phyloP scores from a whole-genome alignment of 2,113 vertebrate genomes.

The Apus apus region DNA sequence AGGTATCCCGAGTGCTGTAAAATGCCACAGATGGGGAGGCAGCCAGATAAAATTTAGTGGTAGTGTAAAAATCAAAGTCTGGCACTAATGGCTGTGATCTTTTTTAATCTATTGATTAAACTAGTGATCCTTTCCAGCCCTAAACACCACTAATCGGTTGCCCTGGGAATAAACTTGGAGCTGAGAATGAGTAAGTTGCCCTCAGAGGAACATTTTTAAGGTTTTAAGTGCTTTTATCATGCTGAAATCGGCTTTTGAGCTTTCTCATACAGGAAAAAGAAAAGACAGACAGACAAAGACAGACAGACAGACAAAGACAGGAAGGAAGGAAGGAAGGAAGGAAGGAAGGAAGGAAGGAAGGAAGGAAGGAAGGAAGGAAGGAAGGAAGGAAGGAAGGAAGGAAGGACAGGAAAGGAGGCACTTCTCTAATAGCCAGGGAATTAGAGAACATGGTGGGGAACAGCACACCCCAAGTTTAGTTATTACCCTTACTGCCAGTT shows the following conservation, averaged over 20 bases:
- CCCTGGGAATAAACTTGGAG: slow-evolving; percentile 23
- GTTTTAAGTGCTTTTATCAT: neutral
- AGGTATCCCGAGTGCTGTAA: neutral
- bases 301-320: too few relatives aligned
- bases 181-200: neutral
- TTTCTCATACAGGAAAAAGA: neutral
- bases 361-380: too few relatives aligned
- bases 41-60: slow-evolving; percentile 5
- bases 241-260: neutral
- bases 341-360: too few relatives aligned
- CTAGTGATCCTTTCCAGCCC: slow-evolving; percentile 21
- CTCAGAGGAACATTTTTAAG: neutral
- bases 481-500: neutral
- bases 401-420: neutral
- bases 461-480: neutral
- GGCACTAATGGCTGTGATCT: neutral
- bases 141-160: slow-evolving; percentile 42
- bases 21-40: neutral
- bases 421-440: neutral
- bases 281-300: too few relatives aligned
- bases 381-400: too few relatives aligned
- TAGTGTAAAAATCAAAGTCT: slow-evolving; percentile 42
- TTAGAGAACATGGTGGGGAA: neutral
- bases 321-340: neutral
- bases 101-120: slow-evolving; percentile 57